Conservation (phyloP, 2,888 invertebrate genomes). For the Halocaridina rubra region DNA sequence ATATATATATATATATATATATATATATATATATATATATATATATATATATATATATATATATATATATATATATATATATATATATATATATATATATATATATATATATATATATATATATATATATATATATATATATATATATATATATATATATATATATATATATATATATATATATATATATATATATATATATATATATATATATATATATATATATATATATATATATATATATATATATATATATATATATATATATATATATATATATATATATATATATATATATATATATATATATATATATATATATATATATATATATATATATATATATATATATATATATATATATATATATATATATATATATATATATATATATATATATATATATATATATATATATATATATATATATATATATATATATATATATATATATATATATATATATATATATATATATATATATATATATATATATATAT, state of each 20-base stretch:
- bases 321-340: not conserved
- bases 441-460: not conserved
- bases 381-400: not conserved
- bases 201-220: constrained; percentile 6
- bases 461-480: not conserved
- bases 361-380: not conserved
- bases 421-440: constrained; percentile 4
- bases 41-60: not conserved
- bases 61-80: not conserved
- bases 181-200: not conserved
- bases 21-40: not conserved
- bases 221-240: constrained; percentile 9
- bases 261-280: not conserved
- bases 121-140: not conserved
- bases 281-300: not conserved
- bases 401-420: not conserved
- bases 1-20: not conserved
- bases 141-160: not conserved
- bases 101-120: not conserved
- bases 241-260: not conserved
- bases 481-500: not conserved
- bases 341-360: constrained; percentile 11
- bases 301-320: not conserved
- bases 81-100: not conserved
- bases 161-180: not conserved